These are phyloP conservation scores for Threskiornis aethiopicus DNA, from an alignment of 2,797 vertebrate genomes.

Conservation along the genomic window DNA sequence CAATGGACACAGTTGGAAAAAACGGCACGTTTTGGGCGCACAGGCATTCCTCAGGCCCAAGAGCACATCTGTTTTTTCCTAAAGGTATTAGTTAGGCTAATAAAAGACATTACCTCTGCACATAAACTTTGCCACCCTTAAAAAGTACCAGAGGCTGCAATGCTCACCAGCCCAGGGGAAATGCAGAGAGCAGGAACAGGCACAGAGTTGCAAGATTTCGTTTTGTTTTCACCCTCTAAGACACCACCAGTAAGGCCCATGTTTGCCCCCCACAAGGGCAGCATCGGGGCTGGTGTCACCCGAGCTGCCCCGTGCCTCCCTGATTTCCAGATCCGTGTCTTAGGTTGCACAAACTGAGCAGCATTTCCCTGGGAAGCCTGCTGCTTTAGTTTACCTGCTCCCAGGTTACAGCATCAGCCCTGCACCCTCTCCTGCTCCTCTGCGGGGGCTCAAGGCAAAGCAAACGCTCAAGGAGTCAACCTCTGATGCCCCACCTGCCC, in stretches of 20 bases:
- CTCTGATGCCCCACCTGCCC: not conserved
- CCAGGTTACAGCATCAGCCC: not conserved
- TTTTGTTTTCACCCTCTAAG: not conserved
- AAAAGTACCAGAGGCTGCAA: not conserved
- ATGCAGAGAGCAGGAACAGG: not conserved
- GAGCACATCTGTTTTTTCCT: conserved; percentile 38
- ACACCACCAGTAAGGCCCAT: not conserved
- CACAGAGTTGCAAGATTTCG: not conserved
- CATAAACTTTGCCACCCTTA: conserved; percentile 7
- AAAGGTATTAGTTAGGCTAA: conserved; percentile 54
- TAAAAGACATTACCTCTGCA: conserved; percentile 47
- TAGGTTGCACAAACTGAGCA: not conserved
- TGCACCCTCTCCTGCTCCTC: not conserved
- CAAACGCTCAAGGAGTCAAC: not conserved
- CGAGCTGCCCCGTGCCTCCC: not conserved
- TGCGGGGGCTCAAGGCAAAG: not conserved
- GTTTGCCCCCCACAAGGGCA: accelerated
- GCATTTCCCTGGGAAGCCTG: not conserved
- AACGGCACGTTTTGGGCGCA: not conserved
- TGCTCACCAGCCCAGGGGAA: not conserved
- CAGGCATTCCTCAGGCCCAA: not conserved
- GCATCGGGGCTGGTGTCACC: not conserved
- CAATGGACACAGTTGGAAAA: conserved; percentile 10
- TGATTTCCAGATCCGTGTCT: not conserved
- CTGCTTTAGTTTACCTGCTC: not conserved